Base-by-base conservation (phyloP, 1,140 invertebrate genomes). In the Drosophila erecta region DNA sequence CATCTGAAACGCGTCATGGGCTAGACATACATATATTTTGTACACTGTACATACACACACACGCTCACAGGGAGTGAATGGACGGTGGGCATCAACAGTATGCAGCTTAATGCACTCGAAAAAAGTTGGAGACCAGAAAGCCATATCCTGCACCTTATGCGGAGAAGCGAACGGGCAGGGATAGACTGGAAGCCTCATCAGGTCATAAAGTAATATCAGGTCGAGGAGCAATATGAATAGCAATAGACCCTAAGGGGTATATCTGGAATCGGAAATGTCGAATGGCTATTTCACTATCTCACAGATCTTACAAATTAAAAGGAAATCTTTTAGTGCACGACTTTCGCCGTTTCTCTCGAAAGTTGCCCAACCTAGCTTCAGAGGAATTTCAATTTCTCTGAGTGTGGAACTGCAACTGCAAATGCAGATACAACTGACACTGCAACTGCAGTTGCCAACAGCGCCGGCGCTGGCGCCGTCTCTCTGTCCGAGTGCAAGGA, bases 1-100 rank as follows among this genome's bases (percentile, higher is more conserved):
- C 71, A 56, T 60, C 43, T 46, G 50, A 65, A 64, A 15, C 17
- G 69, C 41, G 50, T 79, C 65, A 85, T 77, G 76, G 74, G 76
- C 51, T 69, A 83, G 76, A 83, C 76, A 57, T 30, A 83, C 76
- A 57, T 30, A 30, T 30, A 30, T 8, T 7, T 30, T 30, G 30
- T 10, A 30, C 30, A 30, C 30, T 71, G 55, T 83, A 22, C 37
- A 62, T 40, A 17, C 40, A 20, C 37, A 62, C 47, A 62, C 43
- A 54, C 38, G 33, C 27, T 47, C 49, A 30, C 40, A 30, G 22
- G 40, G 27, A 44, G 40, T 40, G 67, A 62, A 47, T 47, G 27
- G 37, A 44, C 41, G 30, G 27, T 71, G 41, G 50, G 35, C 64
- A 53, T 37, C 56, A 44, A 50, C 38, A 73, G 35, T 40, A 40